Conservation (phyloP, 2,797 vertebrate species). For the Kryptopterus vitreolus region DNA sequence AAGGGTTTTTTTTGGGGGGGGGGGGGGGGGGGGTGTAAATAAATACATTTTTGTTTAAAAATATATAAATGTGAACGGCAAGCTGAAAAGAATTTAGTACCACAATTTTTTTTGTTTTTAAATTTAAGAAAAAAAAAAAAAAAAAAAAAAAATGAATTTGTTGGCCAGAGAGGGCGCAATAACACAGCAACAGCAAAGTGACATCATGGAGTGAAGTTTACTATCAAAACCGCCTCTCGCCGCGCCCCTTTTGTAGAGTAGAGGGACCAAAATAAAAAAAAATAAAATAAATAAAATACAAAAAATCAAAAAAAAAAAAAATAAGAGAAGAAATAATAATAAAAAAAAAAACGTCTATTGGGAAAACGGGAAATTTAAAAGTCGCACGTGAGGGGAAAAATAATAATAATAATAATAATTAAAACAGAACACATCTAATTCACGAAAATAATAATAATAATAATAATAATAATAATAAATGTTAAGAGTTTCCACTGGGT, state of each 20-base stretch:
- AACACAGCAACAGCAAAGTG: constrained; percentile 18
- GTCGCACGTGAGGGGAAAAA: neutral
- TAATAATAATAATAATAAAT: constrained; percentile 24
- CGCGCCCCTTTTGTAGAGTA: neutral
- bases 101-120: no score
- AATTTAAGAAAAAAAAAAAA: no score
- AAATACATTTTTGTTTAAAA: no score
- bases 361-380: neutral
- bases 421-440: constrained; percentile 21
- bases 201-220: constrained; percentile 34
- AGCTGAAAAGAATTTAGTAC: no score
- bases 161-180: neutral
- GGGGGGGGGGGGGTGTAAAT: no score
- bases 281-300: no score
- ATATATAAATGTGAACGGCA: no score
- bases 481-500: constrained; percentile 42
- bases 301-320: no score
- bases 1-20: no score
- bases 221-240: neutral
- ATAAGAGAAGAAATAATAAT: no score
- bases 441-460: constrained; percentile 23
- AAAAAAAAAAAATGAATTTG: neutral
- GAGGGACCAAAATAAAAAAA: no score
- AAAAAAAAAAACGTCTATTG: neutral
- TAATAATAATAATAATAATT: neutral